Base-by-base conservation (phyloP, 2,888 invertebrate species). In the Volucella inanis region DNA sequence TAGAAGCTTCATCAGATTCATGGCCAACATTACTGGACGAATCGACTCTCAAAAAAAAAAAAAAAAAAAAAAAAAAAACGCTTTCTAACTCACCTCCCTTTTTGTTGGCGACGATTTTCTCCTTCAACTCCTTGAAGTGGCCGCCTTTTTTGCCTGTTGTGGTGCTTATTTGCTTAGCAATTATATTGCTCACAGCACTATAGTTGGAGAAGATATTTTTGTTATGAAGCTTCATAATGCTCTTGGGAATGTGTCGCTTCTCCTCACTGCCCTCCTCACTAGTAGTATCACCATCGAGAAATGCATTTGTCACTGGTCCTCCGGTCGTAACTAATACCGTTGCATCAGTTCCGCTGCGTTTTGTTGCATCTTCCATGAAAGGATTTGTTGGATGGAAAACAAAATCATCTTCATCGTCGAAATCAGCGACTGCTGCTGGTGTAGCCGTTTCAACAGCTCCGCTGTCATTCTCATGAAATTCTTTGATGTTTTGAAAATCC, bases 91-190 rank as follows among this genome's bases (percentile, higher is more conserved):
- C 84, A 89, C 90, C 92, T 79, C 93, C 91, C 87, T 93, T 93
- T 76, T 93, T 91, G 47, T 89, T 92, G 0, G 93, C 92, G 0
- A 93, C 92, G 52, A 94, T 92, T 88, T 93, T 93, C 75, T 94
- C 94, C 87, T 94, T 94, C 38, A 94, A 89, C 79, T 94, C 94
- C 88, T 93, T 93, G 87, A 94, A 94, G 88, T 94, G 94, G 0
- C 93, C 93, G 0, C 92, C 90, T 45, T 90, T 90, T 61, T 91
- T 91, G 87, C 90, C 92, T 64, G 89, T 88, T 86, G 91, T 88
- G 87, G 89, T 88, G 39, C 89, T 89, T 72, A 92, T 77, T 87
- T 92, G 90, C 85, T 91, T 91, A 57, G 90, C 90, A 70, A 91
- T 90, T 52, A 90, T 90, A 88, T 90, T 91, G 88, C 90, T 90